A percentile compares a stretch with the other conserved stretches of the same genome.
Conservation (phyloP, 2,113 vertebrate species). For the Atrichornis clamosus region DNA sequence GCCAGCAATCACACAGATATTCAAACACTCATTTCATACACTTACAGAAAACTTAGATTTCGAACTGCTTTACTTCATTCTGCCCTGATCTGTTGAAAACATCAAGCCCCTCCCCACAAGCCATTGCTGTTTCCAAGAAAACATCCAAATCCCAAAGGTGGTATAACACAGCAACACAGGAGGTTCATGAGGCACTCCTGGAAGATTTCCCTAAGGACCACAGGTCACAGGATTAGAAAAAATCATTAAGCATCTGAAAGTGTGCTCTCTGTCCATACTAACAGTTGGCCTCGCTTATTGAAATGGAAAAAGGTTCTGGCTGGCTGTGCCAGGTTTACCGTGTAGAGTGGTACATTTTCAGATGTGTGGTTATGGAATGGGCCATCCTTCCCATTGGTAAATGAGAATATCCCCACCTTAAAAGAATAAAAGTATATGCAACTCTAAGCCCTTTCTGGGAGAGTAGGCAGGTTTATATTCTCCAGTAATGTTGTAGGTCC, state of each 20-base stretch:
- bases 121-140: neutral
- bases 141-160: neutral
- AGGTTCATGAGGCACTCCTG: neutral
- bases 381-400: neutral
- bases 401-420: neutral
- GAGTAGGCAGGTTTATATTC: neutral
- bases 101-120: neutral
- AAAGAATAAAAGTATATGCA: neutral
- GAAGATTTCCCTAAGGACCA: neutral
- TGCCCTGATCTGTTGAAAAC: neutral
- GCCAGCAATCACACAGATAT: neutral
- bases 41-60: neutral
- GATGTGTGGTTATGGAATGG: neutral
- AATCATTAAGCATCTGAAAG: neutral
- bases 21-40: neutral
- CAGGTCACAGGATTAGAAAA: neutral
- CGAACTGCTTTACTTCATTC: neutral
- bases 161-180: neutral
- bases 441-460: neutral
- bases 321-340: neutral
- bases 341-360: neutral
- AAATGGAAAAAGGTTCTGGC: neutral
- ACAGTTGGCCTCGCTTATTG: neutral
- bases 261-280: neutral
- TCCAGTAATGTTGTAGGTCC: neutral